Evolutionary conservation across 1,140 invertebrate genomes (phyloP).

Genomic region (Drosophila prosaltans): DNA sequence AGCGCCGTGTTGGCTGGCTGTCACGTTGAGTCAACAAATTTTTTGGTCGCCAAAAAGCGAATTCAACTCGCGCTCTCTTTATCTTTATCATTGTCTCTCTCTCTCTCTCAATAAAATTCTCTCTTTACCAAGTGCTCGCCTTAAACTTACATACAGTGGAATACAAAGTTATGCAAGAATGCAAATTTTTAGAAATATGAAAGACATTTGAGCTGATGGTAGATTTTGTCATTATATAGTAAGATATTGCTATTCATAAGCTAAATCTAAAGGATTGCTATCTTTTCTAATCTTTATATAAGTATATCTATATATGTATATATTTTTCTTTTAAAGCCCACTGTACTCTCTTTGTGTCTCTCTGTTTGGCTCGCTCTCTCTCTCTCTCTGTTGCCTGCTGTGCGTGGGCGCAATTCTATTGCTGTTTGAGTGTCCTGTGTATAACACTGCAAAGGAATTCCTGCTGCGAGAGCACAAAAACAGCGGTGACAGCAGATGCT

Average conservation of each 20-base stretch:
- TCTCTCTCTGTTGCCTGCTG: constrained; percentile 21
- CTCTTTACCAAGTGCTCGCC: neutral
- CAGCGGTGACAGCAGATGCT: constrained; percentile 5
- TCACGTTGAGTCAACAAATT: constrained; percentile 61
- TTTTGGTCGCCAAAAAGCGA: constrained; percentile 46
- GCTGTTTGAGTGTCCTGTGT: constrained; percentile 55
- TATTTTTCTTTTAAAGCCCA: neutral
- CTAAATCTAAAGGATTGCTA: too few relatives aligned
- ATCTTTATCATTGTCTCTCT: neutral
- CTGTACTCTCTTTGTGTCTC: constrained; percentile 14
- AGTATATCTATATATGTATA: too few relatives aligned
- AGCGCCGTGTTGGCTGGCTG: constrained; percentile 51
- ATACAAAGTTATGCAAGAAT: neutral
- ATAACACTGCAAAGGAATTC: constrained; percentile 70
- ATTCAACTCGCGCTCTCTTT: constrained; percentile 1
- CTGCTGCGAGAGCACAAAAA: constrained; percentile 13
- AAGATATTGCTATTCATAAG: too few relatives aligned
- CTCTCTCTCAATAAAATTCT: neutral
- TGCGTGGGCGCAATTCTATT: constrained; percentile 69
- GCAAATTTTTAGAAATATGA: neutral
- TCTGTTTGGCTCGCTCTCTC: constrained; percentile 6
- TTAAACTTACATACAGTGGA: constrained; percentile 1
- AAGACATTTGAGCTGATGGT: too few relatives aligned
- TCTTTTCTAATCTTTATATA: too few relatives aligned
- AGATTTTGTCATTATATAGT: too few relatives aligned